These are phyloP conservation scores for Falco peregrinus DNA, from an alignment of 2,797 vertebrate species.

Conservation along the genomic window DNA sequence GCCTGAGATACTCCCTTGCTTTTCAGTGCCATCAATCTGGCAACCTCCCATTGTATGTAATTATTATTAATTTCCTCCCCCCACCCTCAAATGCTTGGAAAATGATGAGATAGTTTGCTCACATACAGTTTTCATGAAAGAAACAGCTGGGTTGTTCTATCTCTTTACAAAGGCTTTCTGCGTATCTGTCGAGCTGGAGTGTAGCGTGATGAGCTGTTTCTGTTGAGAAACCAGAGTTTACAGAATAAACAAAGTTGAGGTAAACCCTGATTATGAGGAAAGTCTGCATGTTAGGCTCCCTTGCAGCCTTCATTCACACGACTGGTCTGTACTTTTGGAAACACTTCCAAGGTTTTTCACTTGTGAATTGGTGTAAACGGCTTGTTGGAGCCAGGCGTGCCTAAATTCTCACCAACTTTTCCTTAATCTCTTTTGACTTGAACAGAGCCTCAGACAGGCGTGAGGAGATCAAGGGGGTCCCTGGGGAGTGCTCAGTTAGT, in stretches of 20 bases:
- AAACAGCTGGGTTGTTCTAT: conserved; percentile 41
- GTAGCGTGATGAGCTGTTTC: conserved; percentile 66
- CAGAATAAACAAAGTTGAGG: conserved; percentile 72
- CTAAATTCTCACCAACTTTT: conserved; percentile 63
- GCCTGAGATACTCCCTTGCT: background rate
- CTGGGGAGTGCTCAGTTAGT: background rate
- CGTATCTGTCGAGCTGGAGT: conserved; percentile 37
- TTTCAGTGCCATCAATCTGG: conserved; percentile 12
- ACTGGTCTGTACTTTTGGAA: conserved; percentile 61
- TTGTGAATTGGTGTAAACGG: conserved; percentile 55
- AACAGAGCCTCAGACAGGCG: conserved; percentile 30
- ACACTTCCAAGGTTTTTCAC: conserved; percentile 43
- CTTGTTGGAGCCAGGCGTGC: conserved; percentile 41
- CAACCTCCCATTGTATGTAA: background rate
- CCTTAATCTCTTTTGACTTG: conserved; percentile 45
- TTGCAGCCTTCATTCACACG: conserved; percentile 43
- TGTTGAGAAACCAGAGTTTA: conserved; percentile 72
- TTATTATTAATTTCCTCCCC: background rate
- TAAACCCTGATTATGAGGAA: conserved; percentile 64
- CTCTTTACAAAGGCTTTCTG: conserved; percentile 35
- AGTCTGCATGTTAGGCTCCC: conserved; percentile 33
- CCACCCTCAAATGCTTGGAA: background rate
- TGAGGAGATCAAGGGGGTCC: conserved; percentile 18
- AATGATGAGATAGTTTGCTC: conserved; percentile 46
- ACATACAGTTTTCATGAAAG: conserved; percentile 26